Evolutionary conservation across 2,888 invertebrate genomes (phyloP), one percentile per base, ranked within the genome.

Genomic region (Dysmachus trigonus): DNA sequence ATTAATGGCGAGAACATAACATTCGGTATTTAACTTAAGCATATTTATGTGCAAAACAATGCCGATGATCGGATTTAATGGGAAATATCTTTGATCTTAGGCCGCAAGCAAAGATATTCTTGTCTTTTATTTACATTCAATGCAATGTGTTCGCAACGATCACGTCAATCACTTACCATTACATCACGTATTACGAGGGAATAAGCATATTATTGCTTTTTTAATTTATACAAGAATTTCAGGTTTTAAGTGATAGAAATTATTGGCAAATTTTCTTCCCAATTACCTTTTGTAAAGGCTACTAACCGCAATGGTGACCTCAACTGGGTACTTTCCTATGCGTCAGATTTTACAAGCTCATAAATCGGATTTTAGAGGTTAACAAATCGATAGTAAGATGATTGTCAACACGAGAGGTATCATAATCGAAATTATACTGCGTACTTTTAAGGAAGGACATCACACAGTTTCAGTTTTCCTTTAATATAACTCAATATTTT

Each of bases 81-180:
- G 47, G 18, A n/a, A 47, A 47, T 18, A n/a, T 47, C 47, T 47
- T 47, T 47, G 47, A 47, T 47, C 47, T 47, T 47, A 15, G 47
- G 47, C 47, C 47, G 47, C 47, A 47, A 18, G 47, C 18, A 47
- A 47, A 47, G 15, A 47, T n/a, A 47, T n/a, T 47, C 7, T 15
- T 18, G 38, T 10, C 13, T n/a, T 76, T 76, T 76, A 76, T 76
- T 76, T 76, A 76, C 41, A 76, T 76, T 76, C 41, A 38, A 35
- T 76, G 35, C 38, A 76, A 76, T 47, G 7, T 47, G 18, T 15
- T 41, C 27, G 33, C 33, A 74, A n/a, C 22, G 76, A 76, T 38
- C 76, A 27, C 76, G 38, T 76, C 76, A 35, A 76, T 76, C 76
- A 38, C 41, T 18, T 10, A 18, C 76, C 27, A 76, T 76, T 76